phyloP scores from a whole-genome alignment of 2,888 invertebrate species.

The Pelosia muscerda region DNA sequence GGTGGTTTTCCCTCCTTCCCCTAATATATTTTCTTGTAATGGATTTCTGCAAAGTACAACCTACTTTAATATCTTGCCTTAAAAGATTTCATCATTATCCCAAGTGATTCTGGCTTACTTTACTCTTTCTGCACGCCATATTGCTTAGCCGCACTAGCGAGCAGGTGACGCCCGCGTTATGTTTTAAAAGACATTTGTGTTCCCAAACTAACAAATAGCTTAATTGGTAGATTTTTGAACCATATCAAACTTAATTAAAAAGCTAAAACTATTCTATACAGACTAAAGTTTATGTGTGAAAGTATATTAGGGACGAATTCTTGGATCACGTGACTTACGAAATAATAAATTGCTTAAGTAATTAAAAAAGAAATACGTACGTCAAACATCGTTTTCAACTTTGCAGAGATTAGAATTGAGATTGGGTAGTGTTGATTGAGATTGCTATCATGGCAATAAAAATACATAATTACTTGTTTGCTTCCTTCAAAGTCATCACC shows the following conservation, averaged over 20 bases:
- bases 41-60: no score
- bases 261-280: neutral
- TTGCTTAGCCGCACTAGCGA: no score
- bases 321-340: neutral
- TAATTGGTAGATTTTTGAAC: neutral
- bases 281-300: neutral
- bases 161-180: no score
- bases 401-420: neutral
- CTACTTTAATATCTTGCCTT: no score
- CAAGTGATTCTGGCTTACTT: no score
- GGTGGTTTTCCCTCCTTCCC: no score
- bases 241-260: slow-evolving; percentile 4
- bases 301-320: neutral
- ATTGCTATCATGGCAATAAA: neutral
- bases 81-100: no score
- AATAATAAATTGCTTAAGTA: neutral
- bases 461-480: neutral
- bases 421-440: neutral
- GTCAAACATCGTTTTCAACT: slow-evolving; percentile 11
- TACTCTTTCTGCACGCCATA: no score
- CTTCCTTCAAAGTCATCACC: no score
- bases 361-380: neutral
- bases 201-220: no score
- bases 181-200: neutral
- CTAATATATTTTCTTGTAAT: no score